Conservation (phyloP, 2,113 vertebrate species). For the Mesembrinibis cayennensis region DNA sequence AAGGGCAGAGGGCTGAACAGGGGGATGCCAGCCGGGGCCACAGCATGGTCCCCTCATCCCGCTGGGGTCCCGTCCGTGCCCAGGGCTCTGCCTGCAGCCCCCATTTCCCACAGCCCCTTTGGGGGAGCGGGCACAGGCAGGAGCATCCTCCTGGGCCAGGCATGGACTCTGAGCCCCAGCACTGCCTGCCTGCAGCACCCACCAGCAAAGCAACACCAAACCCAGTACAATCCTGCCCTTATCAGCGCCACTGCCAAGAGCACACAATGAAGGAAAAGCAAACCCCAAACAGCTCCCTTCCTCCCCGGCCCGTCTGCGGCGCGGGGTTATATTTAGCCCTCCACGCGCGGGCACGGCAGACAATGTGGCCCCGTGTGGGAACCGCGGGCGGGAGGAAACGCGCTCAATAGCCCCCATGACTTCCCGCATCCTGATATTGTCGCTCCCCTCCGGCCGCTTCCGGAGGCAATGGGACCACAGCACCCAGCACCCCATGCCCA, state of each 20-base stretch:
- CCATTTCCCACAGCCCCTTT: not conserved
- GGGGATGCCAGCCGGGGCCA: not conserved
- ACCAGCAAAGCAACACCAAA: not conserved
- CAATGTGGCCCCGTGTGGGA: constrained; percentile 68
- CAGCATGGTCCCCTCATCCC: accelerated
- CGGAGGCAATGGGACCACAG: not conserved
- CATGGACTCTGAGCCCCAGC: not conserved
- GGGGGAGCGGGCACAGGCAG: accelerated
- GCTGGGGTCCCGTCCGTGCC: accelerated
- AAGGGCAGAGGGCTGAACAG: not conserved
- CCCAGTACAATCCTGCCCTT: not conserved
- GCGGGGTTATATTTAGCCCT: constrained; percentile 6
- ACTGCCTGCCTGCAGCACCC: not conserved
- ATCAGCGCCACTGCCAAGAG: accelerated
- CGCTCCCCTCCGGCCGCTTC: constrained; percentile 18
- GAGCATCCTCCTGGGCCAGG: not conserved
- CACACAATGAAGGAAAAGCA: not conserved
- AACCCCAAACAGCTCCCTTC: not conserved
- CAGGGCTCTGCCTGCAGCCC: not conserved
- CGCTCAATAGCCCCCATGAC: constrained; percentile 66
- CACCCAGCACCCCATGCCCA: not conserved
- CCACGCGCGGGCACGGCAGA: not conserved
- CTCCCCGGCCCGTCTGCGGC: not conserved
- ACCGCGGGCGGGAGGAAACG: constrained; percentile 66
- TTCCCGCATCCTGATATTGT: constrained; percentile 81